Base-by-base conservation (phyloP, 2,888 invertebrate species). In the Callimorpha dominula region DNA sequence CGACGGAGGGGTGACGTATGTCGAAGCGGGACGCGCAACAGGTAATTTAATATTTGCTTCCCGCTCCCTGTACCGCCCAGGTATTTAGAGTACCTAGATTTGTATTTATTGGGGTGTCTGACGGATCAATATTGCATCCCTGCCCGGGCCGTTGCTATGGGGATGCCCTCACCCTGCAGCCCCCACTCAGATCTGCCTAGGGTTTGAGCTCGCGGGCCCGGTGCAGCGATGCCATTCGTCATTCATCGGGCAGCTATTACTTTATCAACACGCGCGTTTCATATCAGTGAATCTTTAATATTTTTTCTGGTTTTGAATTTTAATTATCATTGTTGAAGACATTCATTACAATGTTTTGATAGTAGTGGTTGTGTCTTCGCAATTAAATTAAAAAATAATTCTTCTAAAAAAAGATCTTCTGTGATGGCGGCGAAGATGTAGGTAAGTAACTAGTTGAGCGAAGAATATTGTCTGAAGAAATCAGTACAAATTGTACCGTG, bases 81-180 rank as follows among this genome's bases (percentile, higher is more conserved):
- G 70, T 73, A 65, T 64, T n/a, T 66, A 68, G 62, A n/a, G 50
- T 68, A 66, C 68, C 71, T 76, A 73, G 70, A 68, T 70, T 68
- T 72, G 54, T 49, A 60, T 73, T 72, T 69, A 69, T 70, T 72
- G 72, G 73, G 60, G 74, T 68, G 74, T 69, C 65, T 63, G 60
- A 20, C 71, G 50, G 71, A 74, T 74, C 74, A 71, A 74, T 74
- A 71, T 68, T 74, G 74, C 74, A 74, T 71, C 73, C 43, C 49
- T 31, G 64, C 49, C 73, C 73, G 70, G 66, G 54, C 63, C 54
- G 73, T 70, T 70, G 70, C 73, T 73, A 70, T 68, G 73, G 73
- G 52, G 43, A 49, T 62, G 60, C 43, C 43, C 57, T 60, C 65
- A 11, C 68, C 68, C 72, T 60, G 6, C 46, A 67, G 9, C 68